Conservation (phyloP, 2,888 invertebrate genomes). For the Drosophila acutilabella region DNA sequence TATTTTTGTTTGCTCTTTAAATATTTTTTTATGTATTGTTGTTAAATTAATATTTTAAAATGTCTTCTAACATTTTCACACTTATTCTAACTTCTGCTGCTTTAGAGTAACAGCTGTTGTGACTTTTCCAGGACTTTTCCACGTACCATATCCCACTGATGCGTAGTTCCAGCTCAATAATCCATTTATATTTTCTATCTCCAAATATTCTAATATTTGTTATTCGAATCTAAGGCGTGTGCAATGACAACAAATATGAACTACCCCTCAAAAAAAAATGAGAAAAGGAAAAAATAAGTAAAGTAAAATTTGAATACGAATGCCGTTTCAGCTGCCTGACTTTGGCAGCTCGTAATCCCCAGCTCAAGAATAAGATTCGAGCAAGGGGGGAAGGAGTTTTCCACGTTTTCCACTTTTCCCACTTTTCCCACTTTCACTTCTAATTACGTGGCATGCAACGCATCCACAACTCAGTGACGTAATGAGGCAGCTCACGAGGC, state of each 20-base stretch:
- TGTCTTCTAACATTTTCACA: too few species aligned
- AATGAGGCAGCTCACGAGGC: conserved; percentile 78
- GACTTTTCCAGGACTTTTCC: conserved; percentile 6
- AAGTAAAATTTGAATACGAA: conserved; percentile 41
- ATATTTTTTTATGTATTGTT: too few species aligned
- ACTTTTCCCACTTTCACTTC: conserved; percentile 44
- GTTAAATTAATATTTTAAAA: too few species aligned
- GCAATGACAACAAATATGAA: conserved; percentile 49
- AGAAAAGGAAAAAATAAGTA: not conserved
- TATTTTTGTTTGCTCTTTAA: too few species aligned
- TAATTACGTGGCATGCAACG: conserved; percentile 63
- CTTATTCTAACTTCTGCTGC: not conserved
- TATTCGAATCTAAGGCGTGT: conserved; percentile 25
- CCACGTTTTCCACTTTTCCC: conserved; percentile 1
- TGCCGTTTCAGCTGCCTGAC: conserved; percentile 36
- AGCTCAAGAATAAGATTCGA: conserved; percentile 18
- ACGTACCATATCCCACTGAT: conserved; percentile 22
- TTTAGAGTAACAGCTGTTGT: conserved; percentile 14
- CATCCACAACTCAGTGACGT: conserved; percentile 80
- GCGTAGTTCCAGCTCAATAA: conserved; percentile 43
- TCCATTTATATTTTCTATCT: not conserved
- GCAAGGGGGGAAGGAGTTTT: conserved; percentile 21
- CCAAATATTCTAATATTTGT: conserved; percentile 40
- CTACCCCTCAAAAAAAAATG: conserved; percentile 9
- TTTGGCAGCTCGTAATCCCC: conserved; percentile 39